A percentile compares a stretch with the other conserved stretches of the same genome.
These are phyloP conservation scores for Druon quercuslanigerum DNA, from an alignment of 1,140 invertebrate species.

Conservation along the genomic window DNA sequence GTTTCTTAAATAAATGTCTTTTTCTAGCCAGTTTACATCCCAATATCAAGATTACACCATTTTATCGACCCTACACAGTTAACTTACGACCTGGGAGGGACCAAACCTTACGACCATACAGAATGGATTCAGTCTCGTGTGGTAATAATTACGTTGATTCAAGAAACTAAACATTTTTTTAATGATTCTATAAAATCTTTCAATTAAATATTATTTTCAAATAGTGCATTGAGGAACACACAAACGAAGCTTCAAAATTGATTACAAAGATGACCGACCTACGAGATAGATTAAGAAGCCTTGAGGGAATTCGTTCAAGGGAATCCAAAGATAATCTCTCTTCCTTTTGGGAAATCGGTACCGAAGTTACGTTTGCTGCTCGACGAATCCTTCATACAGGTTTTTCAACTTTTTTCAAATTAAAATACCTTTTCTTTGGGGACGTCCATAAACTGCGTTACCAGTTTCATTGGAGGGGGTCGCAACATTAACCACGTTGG, in stretches of 20 bases:
- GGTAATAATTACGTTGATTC: constrained; percentile 73
- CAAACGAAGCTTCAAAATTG: constrained; percentile 74
- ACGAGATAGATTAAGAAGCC: constrained; percentile 69
- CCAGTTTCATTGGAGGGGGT: too few species aligned
- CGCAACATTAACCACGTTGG: too few species aligned
- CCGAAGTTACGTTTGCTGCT: constrained; percentile 55
- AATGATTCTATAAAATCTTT: background rate
- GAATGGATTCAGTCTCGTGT: constrained; percentile 90
- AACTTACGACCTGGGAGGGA: constrained; percentile 88
- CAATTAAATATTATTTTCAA: constrained; percentile 36
- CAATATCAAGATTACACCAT: constrained; percentile 81
- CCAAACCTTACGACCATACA: constrained; percentile 85
- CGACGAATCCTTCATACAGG: constrained; percentile 64
- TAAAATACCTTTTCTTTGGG: too few species aligned
- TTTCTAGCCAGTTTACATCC: constrained; percentile 80
- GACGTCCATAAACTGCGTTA: too few species aligned
- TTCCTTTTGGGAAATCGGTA: constrained; percentile 60
- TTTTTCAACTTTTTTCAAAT: constrained; percentile 28
- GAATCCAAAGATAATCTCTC: constrained; percentile 60
- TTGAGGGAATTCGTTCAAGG: constrained; percentile 54
- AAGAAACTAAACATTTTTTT: too few species aligned
- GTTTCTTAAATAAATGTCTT: constrained; percentile 17
- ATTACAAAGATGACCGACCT: constrained; percentile 77
- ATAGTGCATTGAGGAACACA: constrained; percentile 81
- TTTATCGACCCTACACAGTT: constrained; percentile 84